phyloP scores from a whole-genome alignment of 2,113 vertebrate species.

The Malurus cyaneus region DNA sequence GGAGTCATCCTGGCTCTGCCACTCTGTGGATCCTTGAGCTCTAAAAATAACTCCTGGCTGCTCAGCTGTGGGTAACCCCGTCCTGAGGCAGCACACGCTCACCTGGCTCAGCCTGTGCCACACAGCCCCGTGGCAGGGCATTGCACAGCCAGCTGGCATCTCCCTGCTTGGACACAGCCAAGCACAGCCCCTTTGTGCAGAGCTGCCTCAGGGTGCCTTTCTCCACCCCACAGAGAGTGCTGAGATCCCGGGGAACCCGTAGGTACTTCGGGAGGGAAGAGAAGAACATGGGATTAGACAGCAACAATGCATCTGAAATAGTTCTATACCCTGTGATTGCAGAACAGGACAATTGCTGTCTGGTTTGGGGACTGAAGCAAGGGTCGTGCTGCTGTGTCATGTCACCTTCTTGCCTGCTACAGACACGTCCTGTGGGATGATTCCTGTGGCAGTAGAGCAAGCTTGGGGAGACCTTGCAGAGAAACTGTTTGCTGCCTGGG shows the following conservation, averaged over 20 bases:
- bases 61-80: neutral
- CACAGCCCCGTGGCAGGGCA: neutral
- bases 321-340: neutral
- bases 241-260: neutral
- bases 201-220: neutral
- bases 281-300: neutral
- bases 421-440: fast-evolving
- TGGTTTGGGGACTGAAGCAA: neutral
- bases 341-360: neutral
- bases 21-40: neutral
- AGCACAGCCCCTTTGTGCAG: neutral
- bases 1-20: neutral
- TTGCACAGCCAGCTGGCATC: neutral
- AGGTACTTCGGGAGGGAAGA: neutral
- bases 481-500: neutral
- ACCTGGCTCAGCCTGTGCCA: neutral
- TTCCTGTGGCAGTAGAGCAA: neutral
- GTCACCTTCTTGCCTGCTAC: neutral
- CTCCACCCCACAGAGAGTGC: neutral
- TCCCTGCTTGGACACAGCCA: neutral
- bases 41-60: neutral
- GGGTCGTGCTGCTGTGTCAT: fast-evolving
- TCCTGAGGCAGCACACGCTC: neutral
- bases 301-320: neutral
- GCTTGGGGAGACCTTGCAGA: neutral